A percentile compares a stretch with the other conserved stretches of the same genome.
phyloP scores from a whole-genome alignment of 2,888 invertebrate genomes.

The Leistus spinibarbis region DNA sequence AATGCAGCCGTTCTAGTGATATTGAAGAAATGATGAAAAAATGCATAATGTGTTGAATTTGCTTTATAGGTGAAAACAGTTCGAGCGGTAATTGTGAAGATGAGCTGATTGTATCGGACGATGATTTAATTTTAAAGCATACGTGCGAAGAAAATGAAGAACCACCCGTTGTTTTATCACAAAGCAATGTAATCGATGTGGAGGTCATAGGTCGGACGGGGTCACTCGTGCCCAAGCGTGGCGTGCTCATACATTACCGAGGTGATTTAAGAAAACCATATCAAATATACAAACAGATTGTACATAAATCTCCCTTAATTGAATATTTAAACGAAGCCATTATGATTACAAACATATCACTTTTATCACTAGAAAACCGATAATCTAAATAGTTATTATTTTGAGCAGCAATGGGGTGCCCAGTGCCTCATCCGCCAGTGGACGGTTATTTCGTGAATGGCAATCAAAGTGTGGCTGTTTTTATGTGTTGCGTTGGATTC shows the following conservation, averaged over 20 bases:
- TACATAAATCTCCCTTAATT: too few relatives aligned
- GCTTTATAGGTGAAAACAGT: not conserved
- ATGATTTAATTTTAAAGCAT: not conserved
- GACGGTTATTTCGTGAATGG: constrained; percentile 72
- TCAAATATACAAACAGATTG: not conserved
- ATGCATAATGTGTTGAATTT: not conserved
- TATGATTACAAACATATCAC: not conserved
- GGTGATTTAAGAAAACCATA: not conserved
- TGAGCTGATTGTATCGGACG: constrained; percentile 8
- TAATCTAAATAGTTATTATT: not conserved
- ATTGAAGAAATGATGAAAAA: too few relatives aligned
- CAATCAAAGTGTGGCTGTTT: constrained; percentile 68
- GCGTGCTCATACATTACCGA: constrained; percentile 23
- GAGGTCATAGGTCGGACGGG: constrained; percentile 15
- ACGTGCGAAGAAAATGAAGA: constrained; percentile 4
- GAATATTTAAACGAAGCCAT: not conserved
- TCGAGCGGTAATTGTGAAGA: constrained; percentile 13
- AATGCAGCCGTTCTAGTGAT: too few relatives aligned
- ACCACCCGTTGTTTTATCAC: constrained; percentile 7
- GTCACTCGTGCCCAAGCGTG: constrained; percentile 25
- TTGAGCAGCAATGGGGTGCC: constrained; percentile 66
- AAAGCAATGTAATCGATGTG: constrained; percentile 2
- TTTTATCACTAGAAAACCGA: not conserved
- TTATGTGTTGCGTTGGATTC: constrained; percentile 71
- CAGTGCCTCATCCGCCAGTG: constrained; percentile 67